Base-by-base conservation (phyloP, 1,140 invertebrate genomes). In the Cydia pomonella region DNA sequence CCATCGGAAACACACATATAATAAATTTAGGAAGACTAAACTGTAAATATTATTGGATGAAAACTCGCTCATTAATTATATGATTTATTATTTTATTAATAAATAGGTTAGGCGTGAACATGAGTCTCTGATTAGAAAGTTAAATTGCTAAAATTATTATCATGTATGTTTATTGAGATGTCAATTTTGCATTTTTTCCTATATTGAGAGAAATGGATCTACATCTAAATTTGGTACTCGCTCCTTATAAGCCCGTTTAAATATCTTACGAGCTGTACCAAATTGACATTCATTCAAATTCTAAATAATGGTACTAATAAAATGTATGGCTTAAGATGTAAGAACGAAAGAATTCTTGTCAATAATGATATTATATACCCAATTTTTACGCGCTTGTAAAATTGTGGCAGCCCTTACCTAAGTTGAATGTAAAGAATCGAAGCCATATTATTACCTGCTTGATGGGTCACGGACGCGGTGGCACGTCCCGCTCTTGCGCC, bases 1-100 rank as follows among this genome's bases (percentile, higher is more conserved):
- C 64, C 64, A 69, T 69, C 64, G 27, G 64, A 69, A 69, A 69
- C 29, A 59, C 53, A 59, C 53, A 59, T 12, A 59, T 59, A 59
- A 59, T 59, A 59, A 59, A 59, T 59, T 59, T 59, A 59, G 18
- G 53, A 59, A 23, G 53, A 12, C 18, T 59, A 59, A 59, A 59
- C 7, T 59, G 53, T 59, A 59, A 59, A 59, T 59, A 59, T 59
- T 59, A 59, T 23, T 59, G 53, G 53, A 21, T 59, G 53, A 23
- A 59, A 59, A 59, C 53, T 59, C 53, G 53, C 53, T 59, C 53
- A 59, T 59, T 21, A 59, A 59, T 59, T 59, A 59, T 59, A 7
- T 59, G 21, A 59, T 23, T 59, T 59, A 59, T 23, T 23, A 59
- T 23, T 23, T 59, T 59, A 59, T 12, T 59, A 59, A 59, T 59